Evolutionary conservation across 2,888 invertebrate genomes (phyloP).

Genomic region (Thymelicus acteon): DNA sequence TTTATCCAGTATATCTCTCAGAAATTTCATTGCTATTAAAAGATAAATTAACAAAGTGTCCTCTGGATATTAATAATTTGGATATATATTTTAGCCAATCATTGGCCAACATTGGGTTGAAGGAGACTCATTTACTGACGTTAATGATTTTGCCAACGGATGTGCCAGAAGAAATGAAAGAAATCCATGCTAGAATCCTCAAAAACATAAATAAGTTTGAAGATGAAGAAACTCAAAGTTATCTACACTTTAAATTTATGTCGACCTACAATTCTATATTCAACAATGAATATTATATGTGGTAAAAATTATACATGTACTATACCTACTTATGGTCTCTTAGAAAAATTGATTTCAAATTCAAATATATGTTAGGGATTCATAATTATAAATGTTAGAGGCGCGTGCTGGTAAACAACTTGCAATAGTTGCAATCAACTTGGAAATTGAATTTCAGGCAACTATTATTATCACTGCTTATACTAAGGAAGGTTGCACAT

Average conservation of each 20-base stretch:
- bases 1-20: conserved; percentile 13
- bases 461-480: no score
- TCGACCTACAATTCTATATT: background rate
- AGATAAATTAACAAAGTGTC: background rate
- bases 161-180: background rate
- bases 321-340: no score
- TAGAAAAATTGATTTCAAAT: no score
- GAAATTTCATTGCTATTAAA: conserved; percentile 7
- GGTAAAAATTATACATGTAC: no score
- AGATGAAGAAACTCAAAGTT: conserved; percentile 25
- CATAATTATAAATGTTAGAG: no score
- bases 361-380: no score
- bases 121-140: conserved; percentile 17
- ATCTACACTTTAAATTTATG: conserved; percentile 6
- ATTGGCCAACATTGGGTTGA: conserved; percentile 10
- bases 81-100: conserved; percentile 7
- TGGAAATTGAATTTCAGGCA: no score
- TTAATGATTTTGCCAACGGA: conserved; percentile 9
- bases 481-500: no score
- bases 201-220: conserved; percentile 17
- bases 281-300: no score
- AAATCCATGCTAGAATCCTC: background rate
- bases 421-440: no score
- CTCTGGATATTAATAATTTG: background rate
- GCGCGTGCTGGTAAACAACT: no score